Conservation (phyloP, 2,888 invertebrate species). For the Autographa gamma region DNA sequence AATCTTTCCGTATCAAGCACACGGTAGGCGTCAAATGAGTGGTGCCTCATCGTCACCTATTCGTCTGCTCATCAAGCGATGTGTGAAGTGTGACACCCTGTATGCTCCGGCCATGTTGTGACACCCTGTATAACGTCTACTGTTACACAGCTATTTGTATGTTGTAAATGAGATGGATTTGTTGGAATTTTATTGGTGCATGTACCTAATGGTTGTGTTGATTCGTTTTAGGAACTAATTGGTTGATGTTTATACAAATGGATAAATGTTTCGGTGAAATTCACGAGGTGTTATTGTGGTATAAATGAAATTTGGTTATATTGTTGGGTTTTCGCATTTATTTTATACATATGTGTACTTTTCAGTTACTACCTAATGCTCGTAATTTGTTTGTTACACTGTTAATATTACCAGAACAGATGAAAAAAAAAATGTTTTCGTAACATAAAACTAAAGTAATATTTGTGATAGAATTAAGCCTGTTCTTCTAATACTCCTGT, state of each 20-base stretch:
- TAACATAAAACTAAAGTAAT: too few species aligned
- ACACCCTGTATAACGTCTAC: slow-evolving; percentile 59
- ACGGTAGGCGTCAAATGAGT: slow-evolving; percentile 72
- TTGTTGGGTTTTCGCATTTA: too few species aligned
- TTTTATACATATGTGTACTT: neutral
- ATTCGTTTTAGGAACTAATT: slow-evolving; percentile 43
- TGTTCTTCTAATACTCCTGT: too few species aligned
- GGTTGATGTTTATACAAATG: slow-evolving; percentile 28
- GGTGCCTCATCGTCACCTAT: slow-evolving; percentile 77
- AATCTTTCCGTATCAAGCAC: slow-evolving; percentile 46
- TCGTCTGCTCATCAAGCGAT: slow-evolving; percentile 75
- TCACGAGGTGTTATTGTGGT: neutral
- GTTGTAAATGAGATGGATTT: slow-evolving; percentile 54
- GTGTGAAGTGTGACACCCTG: slow-evolving; percentile 75
- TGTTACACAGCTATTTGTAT: slow-evolving; percentile 59
- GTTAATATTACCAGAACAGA: too few species aligned
- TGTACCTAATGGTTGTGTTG: slow-evolving; percentile 30
- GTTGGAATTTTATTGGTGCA: slow-evolving; percentile 54
- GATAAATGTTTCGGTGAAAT: slow-evolving; percentile 14
- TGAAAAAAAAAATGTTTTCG: too few species aligned
- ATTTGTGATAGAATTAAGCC: too few species aligned
- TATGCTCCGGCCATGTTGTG: slow-evolving; percentile 60
- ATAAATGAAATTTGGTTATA: neutral
- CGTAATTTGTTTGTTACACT: too few species aligned
- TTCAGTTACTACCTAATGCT: too few species aligned